Conservation (phyloP, 30 jellyfish, hydroid and myxozoan genomes). For the Turritopsis dohrnii region DNA sequence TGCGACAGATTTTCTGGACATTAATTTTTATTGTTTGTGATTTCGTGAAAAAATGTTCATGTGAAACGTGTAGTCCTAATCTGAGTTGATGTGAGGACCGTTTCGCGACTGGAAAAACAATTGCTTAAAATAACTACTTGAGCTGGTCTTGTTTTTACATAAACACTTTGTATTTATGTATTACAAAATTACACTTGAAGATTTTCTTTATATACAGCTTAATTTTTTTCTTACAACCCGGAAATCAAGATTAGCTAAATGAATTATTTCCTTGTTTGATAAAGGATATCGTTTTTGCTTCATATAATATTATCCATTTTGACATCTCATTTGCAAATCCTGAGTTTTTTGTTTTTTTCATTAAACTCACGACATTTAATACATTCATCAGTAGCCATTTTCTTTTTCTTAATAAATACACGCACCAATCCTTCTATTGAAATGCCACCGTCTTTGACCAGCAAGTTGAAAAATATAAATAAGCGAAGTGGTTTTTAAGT, state of each 20-base stretch:
- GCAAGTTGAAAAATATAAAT: too few relatives aligned
- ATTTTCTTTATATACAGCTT: neutral
- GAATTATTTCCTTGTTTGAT: neutral
- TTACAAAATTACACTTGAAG: too few relatives aligned
- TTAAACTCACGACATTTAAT: neutral
- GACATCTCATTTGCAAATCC: neutral
- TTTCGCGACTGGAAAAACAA: neutral
- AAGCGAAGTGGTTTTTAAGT: too few relatives aligned
- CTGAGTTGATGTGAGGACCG: neutral
- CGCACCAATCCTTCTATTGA: too few relatives aligned
- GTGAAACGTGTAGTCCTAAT: neutral
- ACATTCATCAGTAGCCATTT: neutral
- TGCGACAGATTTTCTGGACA: neutral
- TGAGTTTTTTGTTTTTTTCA: too few relatives aligned
- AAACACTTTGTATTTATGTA: neutral
- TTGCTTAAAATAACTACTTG: too few relatives aligned
- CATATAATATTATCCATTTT: neutral
- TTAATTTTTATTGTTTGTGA: too few relatives aligned
- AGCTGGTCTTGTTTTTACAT: neutral
- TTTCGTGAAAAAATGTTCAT: neutral
- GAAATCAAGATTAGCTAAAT: neutral
- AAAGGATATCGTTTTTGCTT: neutral
- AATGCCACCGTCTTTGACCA: too few relatives aligned
- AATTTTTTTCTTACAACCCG: neutral
- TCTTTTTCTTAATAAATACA: neutral